Evolutionary conservation across 2,888 invertebrate genomes (phyloP).

Genomic region (Leucophenga maculata): DNA sequence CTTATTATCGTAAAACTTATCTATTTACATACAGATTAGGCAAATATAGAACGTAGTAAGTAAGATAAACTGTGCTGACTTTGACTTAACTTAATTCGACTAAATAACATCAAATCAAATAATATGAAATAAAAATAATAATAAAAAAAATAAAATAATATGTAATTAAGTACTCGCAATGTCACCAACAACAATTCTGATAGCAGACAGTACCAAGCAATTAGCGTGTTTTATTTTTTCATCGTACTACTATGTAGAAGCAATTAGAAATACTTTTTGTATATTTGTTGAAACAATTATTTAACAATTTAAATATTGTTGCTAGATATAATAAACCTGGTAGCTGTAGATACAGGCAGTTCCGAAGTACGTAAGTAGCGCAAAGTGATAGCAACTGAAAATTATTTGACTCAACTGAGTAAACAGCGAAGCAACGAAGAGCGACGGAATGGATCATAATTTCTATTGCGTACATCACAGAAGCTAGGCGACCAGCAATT

Average conservation of each 20-base stretch:
- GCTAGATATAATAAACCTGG: neutral
- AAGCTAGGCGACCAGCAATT: neutral
- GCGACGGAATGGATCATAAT: neutral
- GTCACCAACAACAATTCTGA: conserved; percentile 50
- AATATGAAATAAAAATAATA: neutral
- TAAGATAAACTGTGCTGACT: no score
- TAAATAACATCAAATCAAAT: neutral
- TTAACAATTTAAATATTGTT: neutral
- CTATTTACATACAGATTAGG: no score
- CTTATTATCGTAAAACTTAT: no score
- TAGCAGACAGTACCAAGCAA: neutral
- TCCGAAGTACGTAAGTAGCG: no score
- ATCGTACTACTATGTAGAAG: neutral
- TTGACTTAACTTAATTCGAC: no score
- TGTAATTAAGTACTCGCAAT: conserved; percentile 51
- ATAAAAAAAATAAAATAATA: conserved; percentile 6
- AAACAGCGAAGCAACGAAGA: neutral
- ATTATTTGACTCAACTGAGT: neutral
- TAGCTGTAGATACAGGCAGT: no score
- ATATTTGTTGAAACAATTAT: neutral
- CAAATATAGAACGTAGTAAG: no score
- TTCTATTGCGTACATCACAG: neutral
- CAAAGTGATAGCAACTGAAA: neutral
- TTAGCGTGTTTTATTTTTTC: neutral
- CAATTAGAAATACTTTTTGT: neutral